Percentiles rank a stretch among this genome's conserved stretches.
These are phyloP conservation scores for Gorsachius goisagi DNA, from an alignment of 2,113 vertebrate genomes.

Conservation along the genomic window DNA sequence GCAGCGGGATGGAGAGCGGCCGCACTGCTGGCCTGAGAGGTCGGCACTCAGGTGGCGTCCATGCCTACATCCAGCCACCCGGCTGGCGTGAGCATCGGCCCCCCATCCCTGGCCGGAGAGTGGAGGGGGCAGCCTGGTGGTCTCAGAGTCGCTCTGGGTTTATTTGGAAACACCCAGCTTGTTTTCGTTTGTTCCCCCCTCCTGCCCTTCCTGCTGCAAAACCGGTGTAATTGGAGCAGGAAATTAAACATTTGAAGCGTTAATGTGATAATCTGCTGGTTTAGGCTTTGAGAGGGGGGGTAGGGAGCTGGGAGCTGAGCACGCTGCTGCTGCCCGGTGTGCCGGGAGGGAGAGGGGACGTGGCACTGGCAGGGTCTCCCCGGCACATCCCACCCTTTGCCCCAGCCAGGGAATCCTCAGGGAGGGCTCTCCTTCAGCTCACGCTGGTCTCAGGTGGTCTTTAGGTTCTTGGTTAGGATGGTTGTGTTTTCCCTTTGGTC, in stretches of 20 bases:
- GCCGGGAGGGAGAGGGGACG: neutral
- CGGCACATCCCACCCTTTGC: rapidly evolving
- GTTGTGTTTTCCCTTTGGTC: neutral
- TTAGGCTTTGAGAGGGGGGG: neutral
- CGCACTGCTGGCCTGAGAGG: neutral
- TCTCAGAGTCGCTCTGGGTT: neutral
- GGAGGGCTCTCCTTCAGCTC: neutral
- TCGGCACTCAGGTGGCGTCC: neutral
- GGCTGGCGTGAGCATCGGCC: rapidly evolving
- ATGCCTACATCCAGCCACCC: neutral
- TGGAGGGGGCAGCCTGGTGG: neutral
- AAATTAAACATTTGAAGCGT: slow-evolving; percentile 55
- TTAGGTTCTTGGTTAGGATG: neutral
- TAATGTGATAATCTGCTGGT: slow-evolving; percentile 60
- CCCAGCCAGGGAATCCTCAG: rapidly evolving
- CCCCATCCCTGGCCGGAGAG: rapidly evolving
- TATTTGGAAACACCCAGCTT: neutral
- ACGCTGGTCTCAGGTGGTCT: neutral
- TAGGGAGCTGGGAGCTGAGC: neutral
- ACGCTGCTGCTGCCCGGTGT: neutral
- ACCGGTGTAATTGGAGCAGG: slow-evolving; percentile 41
- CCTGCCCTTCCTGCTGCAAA: neutral
- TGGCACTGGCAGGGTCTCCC: rapidly evolving
- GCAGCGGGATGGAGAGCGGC: neutral
- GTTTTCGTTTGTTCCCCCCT: neutral